phyloP scores from a whole-genome alignment of 2,797 vertebrate genomes.

The Zalophus californianus region DNA sequence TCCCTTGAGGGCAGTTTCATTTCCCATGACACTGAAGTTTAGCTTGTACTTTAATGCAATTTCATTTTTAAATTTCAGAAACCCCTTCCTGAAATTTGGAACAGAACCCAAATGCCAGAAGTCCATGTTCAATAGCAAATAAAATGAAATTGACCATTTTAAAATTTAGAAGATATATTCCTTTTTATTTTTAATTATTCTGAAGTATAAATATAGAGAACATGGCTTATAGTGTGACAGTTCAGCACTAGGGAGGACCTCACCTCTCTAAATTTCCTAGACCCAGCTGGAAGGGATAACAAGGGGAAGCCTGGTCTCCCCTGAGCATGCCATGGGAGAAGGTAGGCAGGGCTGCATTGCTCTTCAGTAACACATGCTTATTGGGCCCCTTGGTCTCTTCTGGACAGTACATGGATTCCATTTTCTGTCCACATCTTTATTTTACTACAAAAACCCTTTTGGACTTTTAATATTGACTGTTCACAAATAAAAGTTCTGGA shows the following conservation, averaged over 20 bases:
- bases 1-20: not conserved
- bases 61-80: not conserved
- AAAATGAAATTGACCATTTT: not conserved
- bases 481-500: not conserved
- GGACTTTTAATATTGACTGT: not conserved
- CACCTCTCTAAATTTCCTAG: not conserved
- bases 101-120: not conserved
- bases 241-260: not conserved
- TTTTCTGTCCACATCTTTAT: not conserved
- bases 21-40: not conserved
- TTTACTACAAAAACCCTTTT: not conserved
- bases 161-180: not conserved
- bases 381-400: not conserved
- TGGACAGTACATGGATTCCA: not conserved
- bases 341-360: rapidly evolving
- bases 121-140: not conserved
- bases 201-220: not conserved
- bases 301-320: not conserved
- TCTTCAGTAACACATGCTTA: too few species aligned
- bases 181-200: not conserved
- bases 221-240: not conserved
- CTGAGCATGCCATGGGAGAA: too few species aligned
- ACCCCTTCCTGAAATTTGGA: not conserved
- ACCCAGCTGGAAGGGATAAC: rapidly evolving
- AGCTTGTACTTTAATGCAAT: not conserved